Base-by-base conservation (phyloP, 2,888 invertebrate species). In the Caenorhabditis sp. region DNA sequence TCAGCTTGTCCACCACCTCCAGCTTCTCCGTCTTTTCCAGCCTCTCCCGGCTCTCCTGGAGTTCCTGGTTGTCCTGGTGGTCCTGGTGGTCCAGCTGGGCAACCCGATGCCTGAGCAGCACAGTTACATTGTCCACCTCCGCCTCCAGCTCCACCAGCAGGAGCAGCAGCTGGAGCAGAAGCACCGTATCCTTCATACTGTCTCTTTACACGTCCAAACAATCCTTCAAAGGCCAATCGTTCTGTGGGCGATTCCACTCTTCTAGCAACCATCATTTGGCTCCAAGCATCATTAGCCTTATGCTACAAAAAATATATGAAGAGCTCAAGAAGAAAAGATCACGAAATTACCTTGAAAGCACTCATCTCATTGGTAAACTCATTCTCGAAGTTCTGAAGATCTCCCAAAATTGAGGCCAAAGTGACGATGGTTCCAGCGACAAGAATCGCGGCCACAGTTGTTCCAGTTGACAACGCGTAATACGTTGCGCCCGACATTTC, bases 231-330 rank as follows among this genome's bases (percentile, higher is more conserved):
- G 5, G 70, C 70, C 8, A 59, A n/a, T 54, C 63, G 26, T 43
- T 74, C 74, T 17, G 63, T 59, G 36, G 69, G 70, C 31, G 70
- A 61, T 27, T 74, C 74, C 23, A 66, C 60, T n/a, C 70, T 59
- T 20, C 74, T 53, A 17, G 64, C 50, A 12, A 59, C 59, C 71
- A 77, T 70, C 77, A 77, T 77, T 57, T 71, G 71, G 26, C 67
- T 63, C 77, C 77, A 77, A 7, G 77, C 77, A 49, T 77, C 77
- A 67, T 77, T 75, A 25, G 77, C 77, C 53, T 67, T 66, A 20
- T 38, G 56, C 74, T 74, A 65, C 36, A 67, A 67, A 14, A 57
- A 57, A 57, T 25, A 36, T 5, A 5, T 50, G 50, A 20, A 7
- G 7, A 21, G 17, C 4, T 5, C 17, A n/a, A 10, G 8, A 54